Evolutionary conservation across 2,888 invertebrate genomes (phyloP).

Genomic region (Euplagia quadripunctaria): DNA sequence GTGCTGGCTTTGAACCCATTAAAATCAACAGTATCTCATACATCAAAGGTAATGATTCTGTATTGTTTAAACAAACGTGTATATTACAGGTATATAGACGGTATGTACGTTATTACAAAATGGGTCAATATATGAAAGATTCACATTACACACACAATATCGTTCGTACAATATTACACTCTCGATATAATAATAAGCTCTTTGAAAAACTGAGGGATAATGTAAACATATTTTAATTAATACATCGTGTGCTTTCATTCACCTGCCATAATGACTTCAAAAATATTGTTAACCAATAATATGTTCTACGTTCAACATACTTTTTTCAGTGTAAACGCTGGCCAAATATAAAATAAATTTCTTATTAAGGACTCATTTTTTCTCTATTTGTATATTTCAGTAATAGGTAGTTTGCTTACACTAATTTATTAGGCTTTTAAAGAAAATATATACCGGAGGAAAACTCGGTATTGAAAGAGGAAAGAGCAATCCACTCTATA

Average conservation of each 20-base stretch:
- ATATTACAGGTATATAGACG: neutral
- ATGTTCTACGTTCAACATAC: neutral
- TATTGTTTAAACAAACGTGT: neutral
- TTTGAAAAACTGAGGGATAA: conserved; percentile 46
- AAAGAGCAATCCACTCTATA: no score
- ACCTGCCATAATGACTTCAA: conserved; percentile 20
- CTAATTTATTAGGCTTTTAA: no score
- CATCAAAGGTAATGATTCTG: no score
- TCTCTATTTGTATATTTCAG: neutral
- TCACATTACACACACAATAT: conserved; percentile 33
- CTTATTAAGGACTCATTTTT: neutral
- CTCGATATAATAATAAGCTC: conserved; percentile 43
- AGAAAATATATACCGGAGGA: no score
- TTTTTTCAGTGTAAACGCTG: neutral
- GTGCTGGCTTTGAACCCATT: no score
- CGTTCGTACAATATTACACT: conserved; percentile 48
- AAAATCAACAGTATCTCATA: no score
- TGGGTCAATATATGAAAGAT: conserved; percentile 26
- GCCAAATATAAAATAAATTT: neutral
- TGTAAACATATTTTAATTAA: conserved; percentile 65
- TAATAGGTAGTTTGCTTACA: neutral
- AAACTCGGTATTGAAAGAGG: no score
- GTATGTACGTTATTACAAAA: neutral
- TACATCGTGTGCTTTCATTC: conserved; percentile 48
- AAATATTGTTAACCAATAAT: conserved; percentile 2